These are phyloP conservation scores for Leptopilina drosophilae DNA, from an alignment of 2,888 invertebrate species.

Conservation along the genomic window DNA sequence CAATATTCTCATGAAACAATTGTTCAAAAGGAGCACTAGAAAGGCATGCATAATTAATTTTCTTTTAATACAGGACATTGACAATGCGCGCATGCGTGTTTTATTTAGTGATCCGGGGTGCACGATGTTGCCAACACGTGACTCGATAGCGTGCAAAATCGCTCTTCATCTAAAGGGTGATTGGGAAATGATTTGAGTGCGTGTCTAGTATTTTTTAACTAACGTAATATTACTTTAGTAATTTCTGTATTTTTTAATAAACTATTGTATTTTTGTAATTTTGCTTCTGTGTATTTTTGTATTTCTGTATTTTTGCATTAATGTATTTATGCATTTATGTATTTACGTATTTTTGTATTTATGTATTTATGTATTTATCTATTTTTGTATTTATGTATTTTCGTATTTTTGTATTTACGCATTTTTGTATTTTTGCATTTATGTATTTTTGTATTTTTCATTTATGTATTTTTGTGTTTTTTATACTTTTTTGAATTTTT, in stretches of 20 bases:
- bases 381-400: conserved; percentile 5
- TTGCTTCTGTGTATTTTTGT: neutral
- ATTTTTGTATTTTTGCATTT: neutral
- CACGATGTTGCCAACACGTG: conserved; percentile 76
- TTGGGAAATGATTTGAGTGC: conserved; percentile 40
- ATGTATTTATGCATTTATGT: too few species aligned
- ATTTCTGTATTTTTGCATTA: too few species aligned
- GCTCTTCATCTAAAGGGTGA: conserved; percentile 41
- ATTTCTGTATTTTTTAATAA: too few species aligned
- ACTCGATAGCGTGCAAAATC: conserved; percentile 59
- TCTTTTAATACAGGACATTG: conserved; percentile 75
- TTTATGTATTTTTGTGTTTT: too few species aligned
- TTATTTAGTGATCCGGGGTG: conserved; percentile 74
- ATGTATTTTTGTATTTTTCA: too few species aligned
- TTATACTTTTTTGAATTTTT: too few species aligned
- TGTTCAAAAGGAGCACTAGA: conserved; percentile 73
- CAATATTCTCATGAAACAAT: conserved; percentile 41
- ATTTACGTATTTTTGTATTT: too few species aligned
- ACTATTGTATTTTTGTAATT: too few species aligned
- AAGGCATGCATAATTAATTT: conserved; percentile 69
- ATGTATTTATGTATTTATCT: neutral
- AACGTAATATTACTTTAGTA: too few species aligned
- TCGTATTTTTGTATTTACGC: neutral
- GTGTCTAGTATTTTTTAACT: neutral
- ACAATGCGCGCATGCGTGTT: conserved; percentile 76